phyloP scores from a whole-genome alignment of 2,113 vertebrate genomes.

The Chaetops frenatus region DNA sequence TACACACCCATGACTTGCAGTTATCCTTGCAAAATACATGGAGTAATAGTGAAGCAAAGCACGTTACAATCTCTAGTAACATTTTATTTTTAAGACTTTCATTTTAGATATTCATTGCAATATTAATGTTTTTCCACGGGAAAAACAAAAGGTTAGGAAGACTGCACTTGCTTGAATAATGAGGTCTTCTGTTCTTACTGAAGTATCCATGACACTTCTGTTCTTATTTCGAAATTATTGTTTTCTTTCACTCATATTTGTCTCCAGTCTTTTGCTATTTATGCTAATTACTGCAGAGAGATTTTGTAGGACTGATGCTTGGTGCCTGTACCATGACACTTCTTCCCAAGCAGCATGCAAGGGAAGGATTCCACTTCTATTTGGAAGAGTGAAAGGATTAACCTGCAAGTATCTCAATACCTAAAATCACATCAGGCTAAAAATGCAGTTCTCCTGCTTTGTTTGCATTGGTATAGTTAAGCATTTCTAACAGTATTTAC shows the following conservation, averaged over 20 bases:
- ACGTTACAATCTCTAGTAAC: background rate
- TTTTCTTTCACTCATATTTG: background rate
- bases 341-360: background rate
- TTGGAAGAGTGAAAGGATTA: background rate
- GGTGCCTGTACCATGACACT: background rate
- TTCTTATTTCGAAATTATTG: background rate
- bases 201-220: background rate
- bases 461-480: background rate
- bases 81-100: background rate
- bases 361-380: background rate
- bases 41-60: background rate
- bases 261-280: background rate
- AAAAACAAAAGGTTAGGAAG: background rate
- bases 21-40: background rate
- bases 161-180: background rate
- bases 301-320: background rate
- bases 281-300: background rate
- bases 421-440: background rate
- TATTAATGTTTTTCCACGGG: background rate
- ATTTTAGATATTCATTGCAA: background rate
- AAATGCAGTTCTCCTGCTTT: background rate
- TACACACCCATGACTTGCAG: background rate
- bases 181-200: background rate
- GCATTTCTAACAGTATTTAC: background rate
- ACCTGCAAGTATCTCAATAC: background rate